Evolutionary conservation across 2,113 vertebrate genomes (phyloP).

Genomic region (Oophaga pumilio): DNA sequence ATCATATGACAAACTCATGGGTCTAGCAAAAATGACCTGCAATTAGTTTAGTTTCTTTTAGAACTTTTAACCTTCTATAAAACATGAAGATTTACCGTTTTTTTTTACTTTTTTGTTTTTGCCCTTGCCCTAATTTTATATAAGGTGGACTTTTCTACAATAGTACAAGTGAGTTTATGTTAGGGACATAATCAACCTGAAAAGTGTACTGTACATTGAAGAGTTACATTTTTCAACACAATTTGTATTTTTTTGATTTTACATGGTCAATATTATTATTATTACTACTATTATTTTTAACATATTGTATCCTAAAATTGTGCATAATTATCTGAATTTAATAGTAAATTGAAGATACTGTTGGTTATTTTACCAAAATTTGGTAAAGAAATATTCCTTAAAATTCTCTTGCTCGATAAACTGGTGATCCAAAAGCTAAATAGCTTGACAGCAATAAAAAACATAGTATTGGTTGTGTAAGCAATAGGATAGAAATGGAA

Average conservation of each 20-base stretch:
- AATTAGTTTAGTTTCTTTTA: slow-evolving; percentile 41
- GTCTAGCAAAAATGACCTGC: slow-evolving; percentile 25
- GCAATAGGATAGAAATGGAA: no score
- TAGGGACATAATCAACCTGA: neutral
- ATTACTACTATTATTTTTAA: no score
- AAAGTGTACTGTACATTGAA: neutral
- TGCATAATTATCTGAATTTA: no score
- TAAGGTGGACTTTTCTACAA: neutral
- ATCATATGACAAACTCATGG: slow-evolving; percentile 47
- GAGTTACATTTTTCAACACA: neutral
- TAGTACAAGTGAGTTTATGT: no score
- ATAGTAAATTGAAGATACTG: no score
- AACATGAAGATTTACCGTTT: slow-evolving; percentile 35
- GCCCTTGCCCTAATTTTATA: neutral
- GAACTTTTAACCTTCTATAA: slow-evolving; percentile 50
- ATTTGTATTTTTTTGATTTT: neutral
- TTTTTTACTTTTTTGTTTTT: slow-evolving; percentile 6
- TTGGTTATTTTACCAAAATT: no score
- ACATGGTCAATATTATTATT: neutral
- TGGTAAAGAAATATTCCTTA: no score
- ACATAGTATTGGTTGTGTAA: no score
- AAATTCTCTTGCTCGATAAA: no score
- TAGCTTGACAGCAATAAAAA: neutral
- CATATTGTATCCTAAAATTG: no score
- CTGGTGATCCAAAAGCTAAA: neutral